phyloP scores from a whole-genome alignment of 2,888 invertebrate genomes.

The Glaucopsyche alexis region DNA sequence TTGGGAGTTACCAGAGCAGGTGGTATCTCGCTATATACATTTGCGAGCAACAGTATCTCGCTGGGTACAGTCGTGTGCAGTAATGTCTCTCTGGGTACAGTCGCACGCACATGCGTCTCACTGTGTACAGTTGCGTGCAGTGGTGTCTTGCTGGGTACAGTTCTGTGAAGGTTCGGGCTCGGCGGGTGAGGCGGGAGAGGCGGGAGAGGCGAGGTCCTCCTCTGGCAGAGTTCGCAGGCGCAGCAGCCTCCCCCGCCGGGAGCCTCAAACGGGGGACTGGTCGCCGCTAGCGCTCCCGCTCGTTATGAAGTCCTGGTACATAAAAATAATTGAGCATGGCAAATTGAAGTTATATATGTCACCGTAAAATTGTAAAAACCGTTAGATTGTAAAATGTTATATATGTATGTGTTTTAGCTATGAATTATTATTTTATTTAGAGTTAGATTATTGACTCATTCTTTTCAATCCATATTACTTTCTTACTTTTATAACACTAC shows the following conservation, averaged over 20 bases:
- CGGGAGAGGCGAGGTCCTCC: constrained; percentile 65
- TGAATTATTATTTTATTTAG: no score
- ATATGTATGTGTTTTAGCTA: no score
- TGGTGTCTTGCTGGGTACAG: background rate
- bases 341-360: background rate
- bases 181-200: constrained; percentile 31
- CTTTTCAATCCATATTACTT: no score
- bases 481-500: no score
- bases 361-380: no score
- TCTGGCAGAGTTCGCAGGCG: constrained; percentile 72
- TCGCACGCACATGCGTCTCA: background rate
- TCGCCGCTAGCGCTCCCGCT: constrained; percentile 74
- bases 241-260: constrained; percentile 74
- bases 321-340: background rate
- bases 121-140: background rate
- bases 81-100: background rate
- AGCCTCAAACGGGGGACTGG: constrained; percentile 75
- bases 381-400: no score
- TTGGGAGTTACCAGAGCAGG: background rate
- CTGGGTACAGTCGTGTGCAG: background rate
- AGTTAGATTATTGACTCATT: no score
- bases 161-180: background rate
- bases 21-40: background rate
- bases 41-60: background rate
- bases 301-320: constrained; percentile 69